Base-by-base conservation (phyloP, 2,113 vertebrate genomes). In the Aptenodytes forsteri region DNA sequence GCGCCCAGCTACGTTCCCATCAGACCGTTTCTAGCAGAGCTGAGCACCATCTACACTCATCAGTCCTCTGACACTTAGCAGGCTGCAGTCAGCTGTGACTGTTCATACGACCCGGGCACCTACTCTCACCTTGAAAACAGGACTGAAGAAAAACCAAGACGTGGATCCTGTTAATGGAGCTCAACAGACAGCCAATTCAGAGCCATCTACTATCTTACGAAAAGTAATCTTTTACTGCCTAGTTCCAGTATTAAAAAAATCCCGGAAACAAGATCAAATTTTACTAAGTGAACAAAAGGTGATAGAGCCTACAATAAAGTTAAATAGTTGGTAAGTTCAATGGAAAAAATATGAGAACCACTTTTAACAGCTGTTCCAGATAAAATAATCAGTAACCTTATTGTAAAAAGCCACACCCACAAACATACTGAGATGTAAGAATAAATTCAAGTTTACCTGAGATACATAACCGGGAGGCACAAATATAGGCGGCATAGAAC, bases 401-500 rank as follows among this genome's bases (percentile, higher is more conserved):
- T 1, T 20, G 29, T 21, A 17, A 42, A 42, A 42, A 56, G 50
- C 27, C 44, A 38, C 40, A 40, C 17, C 6, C 52, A 64, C 54
- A 47, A 52, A 29, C 40, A 61, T 2, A 40, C 16, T 7, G 22
- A 20, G 82, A 56, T 5, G 19, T 0, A 49, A 72, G 58, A 58
- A 76, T 12, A 42, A 73, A 30, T 26, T 6, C 29, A 18, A n/a
- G 23, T 3, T 92, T 98, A 99, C 98, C 98, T 99, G 98, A 98
- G 98, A 98, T 67, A 98, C 96, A 18, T 99, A 99, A 90, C 99
- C 99, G 13, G 98, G 98, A 97, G 98, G 99, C 97, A 99, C 98
- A 97, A 98, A 98, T 86, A 99, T 98, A 9, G 98, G 98, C 11
- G 98, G 98, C 97, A 99, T 98, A 50, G 98, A 98, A 87, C 98